Evolutionary conservation across 2,113 vertebrate genomes (phyloP), one percentile per base, ranked within the genome.

Genomic region (Noctilio leporinus): DNA sequence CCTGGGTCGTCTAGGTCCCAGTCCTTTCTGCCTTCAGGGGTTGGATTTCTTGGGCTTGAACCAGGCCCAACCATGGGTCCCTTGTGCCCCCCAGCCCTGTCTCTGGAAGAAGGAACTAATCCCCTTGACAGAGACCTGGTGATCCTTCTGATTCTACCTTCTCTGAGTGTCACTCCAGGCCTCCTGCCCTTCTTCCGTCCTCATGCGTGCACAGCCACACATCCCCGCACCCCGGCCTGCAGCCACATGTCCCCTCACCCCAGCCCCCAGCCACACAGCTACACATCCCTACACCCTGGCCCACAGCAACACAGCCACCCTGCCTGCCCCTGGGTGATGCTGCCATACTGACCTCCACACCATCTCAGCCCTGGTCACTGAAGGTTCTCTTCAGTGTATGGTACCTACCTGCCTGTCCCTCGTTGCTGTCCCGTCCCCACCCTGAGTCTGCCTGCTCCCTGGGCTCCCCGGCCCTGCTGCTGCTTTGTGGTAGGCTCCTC

Each of bases 181-280:
- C 19, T 59, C 10, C n/a, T 5, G 38, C 45, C 1, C 33, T 28
- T 5, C 35, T 67, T 4, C n/a, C 10, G 1, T 43, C 38, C 38
- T 35, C 59, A 47, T 2, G 4, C 9, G 7, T 3, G 1, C 0
- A 0, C 17, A 16, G 11, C 7, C 4, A 0, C 49, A 15, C 16
- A 8, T 69, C 35, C 65, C 35, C 22, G 65, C 65, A 19, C 10
- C 57, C 57, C 4, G 57, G 57, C 57, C 11, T 4, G 30, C 57
- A 62, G 10, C 55, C 30, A 26, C 26, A 28, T n/a, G n/a, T n/a
- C n/a, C n/a, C n/a, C n/a, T n/a, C n/a, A n/a, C n/a, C n/a, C n/a
- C n/a, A n/a, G n/a, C n/a, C n/a, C n/a, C n/a, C n/a, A n/a, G n/a
- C n/a, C n/a, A n/a, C 0, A 0, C 17, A 16, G 11, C 7, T 2